phyloP scores from a whole-genome alignment of 2,888 invertebrate genomes.

The Choreutis nemorana region DNA sequence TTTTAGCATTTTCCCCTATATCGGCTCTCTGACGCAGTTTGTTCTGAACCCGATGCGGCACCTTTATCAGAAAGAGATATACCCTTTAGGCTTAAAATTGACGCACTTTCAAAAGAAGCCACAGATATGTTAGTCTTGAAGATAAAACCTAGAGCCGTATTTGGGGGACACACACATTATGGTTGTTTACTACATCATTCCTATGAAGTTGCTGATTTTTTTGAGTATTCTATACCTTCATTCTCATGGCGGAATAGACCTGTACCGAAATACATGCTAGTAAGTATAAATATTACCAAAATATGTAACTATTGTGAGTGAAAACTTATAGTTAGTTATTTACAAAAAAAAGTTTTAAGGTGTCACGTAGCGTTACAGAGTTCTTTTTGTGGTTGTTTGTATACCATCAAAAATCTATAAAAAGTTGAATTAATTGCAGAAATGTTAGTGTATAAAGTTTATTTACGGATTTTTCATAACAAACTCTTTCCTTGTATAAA shows the following conservation, averaged over 20 bases:
- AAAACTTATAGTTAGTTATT: not conserved
- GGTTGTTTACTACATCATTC: constrained; percentile 75
- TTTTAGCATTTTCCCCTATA: constrained; percentile 95
- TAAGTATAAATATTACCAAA: constrained; percentile 39
- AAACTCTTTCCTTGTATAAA: too few relatives aligned
- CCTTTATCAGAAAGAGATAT: constrained; percentile 62
- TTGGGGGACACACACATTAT: constrained; percentile 94
- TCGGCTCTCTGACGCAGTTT: constrained; percentile 82
- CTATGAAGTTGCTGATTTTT: constrained; percentile 46
- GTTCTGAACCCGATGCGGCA: constrained; percentile 83
- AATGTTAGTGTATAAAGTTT: too few relatives aligned
- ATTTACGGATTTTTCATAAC: too few relatives aligned
- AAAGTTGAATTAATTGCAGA: too few relatives aligned
- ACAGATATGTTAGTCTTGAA: constrained; percentile 69
- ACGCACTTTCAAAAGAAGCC: constrained; percentile 85
- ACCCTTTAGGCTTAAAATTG: constrained; percentile 83
- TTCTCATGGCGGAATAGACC: constrained; percentile 97
- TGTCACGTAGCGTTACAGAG: not conserved
- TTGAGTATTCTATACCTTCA: constrained; percentile 88
- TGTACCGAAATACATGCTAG: constrained; percentile 90
- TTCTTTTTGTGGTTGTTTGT: too few relatives aligned
- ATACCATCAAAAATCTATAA: too few relatives aligned
- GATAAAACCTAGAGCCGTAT: constrained; percentile 77
- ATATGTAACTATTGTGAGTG: too few relatives aligned
- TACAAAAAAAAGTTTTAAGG: too few relatives aligned